phyloP scores from a whole-genome alignment of 2,888 invertebrate species.

The Latrodectus hesperus region DNA sequence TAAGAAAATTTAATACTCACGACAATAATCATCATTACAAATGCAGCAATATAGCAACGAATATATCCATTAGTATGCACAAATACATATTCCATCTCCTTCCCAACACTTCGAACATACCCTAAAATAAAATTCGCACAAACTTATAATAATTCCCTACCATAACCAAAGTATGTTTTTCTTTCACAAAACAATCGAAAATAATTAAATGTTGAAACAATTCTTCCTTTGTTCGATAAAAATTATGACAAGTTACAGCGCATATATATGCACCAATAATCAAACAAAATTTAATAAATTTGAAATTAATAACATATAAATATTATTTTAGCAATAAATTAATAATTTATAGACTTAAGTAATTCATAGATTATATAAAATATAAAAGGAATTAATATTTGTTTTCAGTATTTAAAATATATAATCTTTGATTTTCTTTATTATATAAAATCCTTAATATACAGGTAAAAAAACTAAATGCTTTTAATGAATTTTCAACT shows the following conservation, averaged over 20 bases:
- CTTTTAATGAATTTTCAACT: no score
- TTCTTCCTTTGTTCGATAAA: neutral
- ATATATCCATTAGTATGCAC: constrained; percentile 31
- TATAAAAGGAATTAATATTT: no score
- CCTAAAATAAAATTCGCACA: constrained; percentile 6
- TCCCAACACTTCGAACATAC: constrained; percentile 39
- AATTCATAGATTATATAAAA: no score
- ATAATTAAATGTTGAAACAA: neutral
- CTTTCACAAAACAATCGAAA: neutral
- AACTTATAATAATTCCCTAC: neutral
- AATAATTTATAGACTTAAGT: no score
- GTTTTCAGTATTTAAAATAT: no score
- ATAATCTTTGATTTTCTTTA: no score
- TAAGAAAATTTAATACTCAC: constrained; percentile 8
- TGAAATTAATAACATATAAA: no score
- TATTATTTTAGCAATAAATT: no score
- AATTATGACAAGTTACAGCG: no score
- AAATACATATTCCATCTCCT: constrained; percentile 44
- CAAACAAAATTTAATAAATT: neutral
- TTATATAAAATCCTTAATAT: no score
- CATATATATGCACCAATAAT: neutral
- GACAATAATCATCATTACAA: constrained; percentile 26
- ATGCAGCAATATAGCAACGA: neutral
- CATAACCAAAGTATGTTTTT: neutral
- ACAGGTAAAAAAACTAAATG: no score